These are phyloP conservation scores for Ormyrus nitidulus DNA, from an alignment of 2,888 invertebrate species.

Conservation along the genomic window DNA sequence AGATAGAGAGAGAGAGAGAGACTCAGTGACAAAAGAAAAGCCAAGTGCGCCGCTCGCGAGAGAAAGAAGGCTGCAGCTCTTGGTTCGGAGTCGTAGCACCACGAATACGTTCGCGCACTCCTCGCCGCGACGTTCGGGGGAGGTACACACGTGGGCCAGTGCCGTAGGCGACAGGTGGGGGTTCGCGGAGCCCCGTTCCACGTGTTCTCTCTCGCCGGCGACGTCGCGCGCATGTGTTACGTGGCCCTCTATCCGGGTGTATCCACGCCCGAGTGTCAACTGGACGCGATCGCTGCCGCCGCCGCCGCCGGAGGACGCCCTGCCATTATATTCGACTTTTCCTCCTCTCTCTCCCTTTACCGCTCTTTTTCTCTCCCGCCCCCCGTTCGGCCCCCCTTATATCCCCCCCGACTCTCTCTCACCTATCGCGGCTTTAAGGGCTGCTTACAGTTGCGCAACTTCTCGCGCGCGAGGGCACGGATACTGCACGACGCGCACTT, in stretches of 20 bases:
- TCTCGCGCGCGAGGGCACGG: too few relatives aligned
- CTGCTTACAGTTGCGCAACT: too few relatives aligned
- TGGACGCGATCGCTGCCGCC: slow-evolving; percentile 1
- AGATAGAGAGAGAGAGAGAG: neutral
- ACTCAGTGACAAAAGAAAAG: neutral
- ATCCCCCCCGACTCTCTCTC: too few relatives aligned
- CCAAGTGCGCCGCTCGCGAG: neutral
- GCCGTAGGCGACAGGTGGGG: too few relatives aligned
- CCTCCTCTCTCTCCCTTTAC: neutral
- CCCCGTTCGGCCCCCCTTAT: neutral
- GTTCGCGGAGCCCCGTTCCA: too few relatives aligned
- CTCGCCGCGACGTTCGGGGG: slow-evolving; percentile 1
- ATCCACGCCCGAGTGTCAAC: slow-evolving; percentile 73
- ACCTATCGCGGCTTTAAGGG: too few relatives aligned
- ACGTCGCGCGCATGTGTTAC: too few relatives aligned
- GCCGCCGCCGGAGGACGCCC: neutral
- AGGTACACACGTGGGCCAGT: neutral
- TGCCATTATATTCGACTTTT: neutral
- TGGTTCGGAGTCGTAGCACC: neutral
- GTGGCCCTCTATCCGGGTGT: slow-evolving; percentile 47
- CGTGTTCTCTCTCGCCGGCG: too few relatives aligned
- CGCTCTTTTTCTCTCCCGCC: neutral
- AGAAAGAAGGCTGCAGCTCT: neutral
- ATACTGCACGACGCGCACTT: too few relatives aligned
- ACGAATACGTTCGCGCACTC: slow-evolving; percentile 28